phyloP scores from a whole-genome alignment of 1,140 invertebrate genomes.

The Battus philenor region DNA sequence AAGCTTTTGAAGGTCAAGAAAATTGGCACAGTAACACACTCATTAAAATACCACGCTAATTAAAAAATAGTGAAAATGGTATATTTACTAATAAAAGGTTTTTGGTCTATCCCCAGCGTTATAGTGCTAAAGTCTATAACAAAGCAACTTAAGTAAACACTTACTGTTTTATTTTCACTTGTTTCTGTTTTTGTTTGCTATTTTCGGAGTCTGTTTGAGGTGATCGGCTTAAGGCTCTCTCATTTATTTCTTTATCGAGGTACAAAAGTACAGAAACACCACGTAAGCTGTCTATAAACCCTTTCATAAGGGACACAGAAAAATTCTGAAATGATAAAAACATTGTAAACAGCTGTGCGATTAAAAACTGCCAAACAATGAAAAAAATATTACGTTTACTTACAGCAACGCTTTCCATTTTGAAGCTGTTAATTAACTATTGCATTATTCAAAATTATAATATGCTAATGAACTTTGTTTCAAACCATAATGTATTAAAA shows the following conservation, averaged over 20 bases:
- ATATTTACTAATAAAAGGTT: too few relatives aligned
- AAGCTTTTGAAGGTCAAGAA: background rate
- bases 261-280: slow-evolving; percentile 82
- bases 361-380: slow-evolving; percentile 18
- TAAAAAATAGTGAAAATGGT: too few relatives aligned
- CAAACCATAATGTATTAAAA: slow-evolving; percentile 7
- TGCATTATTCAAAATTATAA: slow-evolving; percentile 33
- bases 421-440: slow-evolving; percentile 28
- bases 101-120: too few relatives aligned
- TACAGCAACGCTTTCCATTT: slow-evolving; percentile 60
- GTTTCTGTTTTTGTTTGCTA: slow-evolving; percentile 69
- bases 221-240: slow-evolving; percentile 75
- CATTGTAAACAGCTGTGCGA: slow-evolving; percentile 23
- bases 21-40: background rate
- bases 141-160: slow-evolving; percentile 29
- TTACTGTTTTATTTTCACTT: slow-evolving; percentile 76
- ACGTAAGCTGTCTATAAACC: slow-evolving; percentile 82
- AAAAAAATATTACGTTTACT: slow-evolving; percentile 22
- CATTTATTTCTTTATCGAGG: slow-evolving; percentile 83
- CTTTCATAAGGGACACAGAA: slow-evolving; percentile 78
- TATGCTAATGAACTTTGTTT: slow-evolving; percentile 14
- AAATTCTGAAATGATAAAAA: slow-evolving; percentile 77
- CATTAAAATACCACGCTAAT: too few relatives aligned
- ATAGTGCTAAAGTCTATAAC: too few relatives aligned
- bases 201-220: slow-evolving; percentile 62